Base-by-base conservation (phyloP, 2,888 invertebrate genomes). In the Tetranychus piercei region DNA sequence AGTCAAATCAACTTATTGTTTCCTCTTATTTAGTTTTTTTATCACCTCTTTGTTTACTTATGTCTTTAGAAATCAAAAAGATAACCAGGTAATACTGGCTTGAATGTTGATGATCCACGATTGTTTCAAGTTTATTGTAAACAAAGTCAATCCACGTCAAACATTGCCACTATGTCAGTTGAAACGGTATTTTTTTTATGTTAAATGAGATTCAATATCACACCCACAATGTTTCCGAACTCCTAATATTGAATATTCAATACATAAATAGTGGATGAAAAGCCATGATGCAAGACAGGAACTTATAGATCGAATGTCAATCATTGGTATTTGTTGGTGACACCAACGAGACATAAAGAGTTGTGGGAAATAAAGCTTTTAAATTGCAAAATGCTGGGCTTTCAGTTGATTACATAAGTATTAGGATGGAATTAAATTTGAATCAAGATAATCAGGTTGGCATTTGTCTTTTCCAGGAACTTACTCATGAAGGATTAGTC, bases 111-210 rank as follows among this genome's bases (percentile, higher is more conserved):
- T 55, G 15, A 9, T 15, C 55, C 9, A 15, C 55, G 7, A 55
- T 55, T 55, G 55, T 55, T 55, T 55, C 55, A 55, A 55, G 55
- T 55, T 55, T 55, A 55, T 55, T 55, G 55, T 55, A 55, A 55
- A 55, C 55, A 55, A 55, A 55, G 55, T 15, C 55, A 15, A 55
- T 55, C 55, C 9, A 55, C 55, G 15, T 15, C 55, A 15, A 15
- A 15, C 3, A 55, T 55, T 55, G 15, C 15, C 15, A 55, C 2
- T 6, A 2, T 15, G 15, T 55, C 55, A 55, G 8, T 55, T 55
- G 55, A 55, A 34, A 34, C 3, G 3, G 34, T 34, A 23, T 3
- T 34, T 34, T 34, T 3, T 34, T 34, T 34, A 34, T 34, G 34
- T 4, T 34, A 4, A 34, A 34, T 34, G 55, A 55, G 55, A 15